phyloP scores from a whole-genome alignment of 2,797 vertebrate genomes.

The Echeneis naucrates region DNA sequence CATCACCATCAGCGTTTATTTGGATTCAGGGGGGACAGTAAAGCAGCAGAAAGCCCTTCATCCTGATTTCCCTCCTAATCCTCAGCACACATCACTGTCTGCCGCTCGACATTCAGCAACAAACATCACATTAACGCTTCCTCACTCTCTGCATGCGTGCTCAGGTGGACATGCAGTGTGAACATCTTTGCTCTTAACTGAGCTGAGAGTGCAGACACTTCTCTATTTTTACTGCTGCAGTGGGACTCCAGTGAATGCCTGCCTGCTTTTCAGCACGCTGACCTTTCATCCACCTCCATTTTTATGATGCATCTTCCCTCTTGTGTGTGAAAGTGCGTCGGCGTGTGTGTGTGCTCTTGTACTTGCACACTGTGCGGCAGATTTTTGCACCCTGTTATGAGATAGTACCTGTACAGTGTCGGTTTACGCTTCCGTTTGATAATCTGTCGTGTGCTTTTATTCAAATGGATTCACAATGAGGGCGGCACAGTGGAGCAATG shows the following conservation, averaged over 20 bases:
- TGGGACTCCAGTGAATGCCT: slow-evolving; percentile 38
- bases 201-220: slow-evolving; percentile 53
- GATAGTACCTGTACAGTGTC: background rate
- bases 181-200: slow-evolving; percentile 39
- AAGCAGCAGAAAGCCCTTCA: slow-evolving; percentile 41
- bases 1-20: slow-evolving; percentile 53
- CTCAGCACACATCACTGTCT: slow-evolving; percentile 21
- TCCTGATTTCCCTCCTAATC: slow-evolving; percentile 53
- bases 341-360: background rate
- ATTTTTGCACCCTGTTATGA: background rate
- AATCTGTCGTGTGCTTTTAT: no score
- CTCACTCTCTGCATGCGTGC: slow-evolving; percentile 24
- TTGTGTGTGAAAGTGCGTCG: slow-evolving; percentile 14
- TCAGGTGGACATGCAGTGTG: background rate
- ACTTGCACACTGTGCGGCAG: background rate
- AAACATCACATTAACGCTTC: slow-evolving; percentile 21
- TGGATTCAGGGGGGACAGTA: slow-evolving; percentile 45
- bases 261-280: slow-evolving; percentile 50
- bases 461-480: no score
- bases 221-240: slow-evolving; percentile 50
- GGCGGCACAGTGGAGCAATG: no score
- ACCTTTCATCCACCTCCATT: slow-evolving; percentile 65
- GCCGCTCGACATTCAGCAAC: slow-evolving; percentile 18
- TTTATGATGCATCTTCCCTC: slow-evolving; percentile 46
- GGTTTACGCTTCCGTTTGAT: background rate